Percentiles rank a stretch among this genome's conserved stretches.
phyloP scores from a whole-genome alignment of 2,888 invertebrate genomes.

The Drosophila setosimentum region DNA sequence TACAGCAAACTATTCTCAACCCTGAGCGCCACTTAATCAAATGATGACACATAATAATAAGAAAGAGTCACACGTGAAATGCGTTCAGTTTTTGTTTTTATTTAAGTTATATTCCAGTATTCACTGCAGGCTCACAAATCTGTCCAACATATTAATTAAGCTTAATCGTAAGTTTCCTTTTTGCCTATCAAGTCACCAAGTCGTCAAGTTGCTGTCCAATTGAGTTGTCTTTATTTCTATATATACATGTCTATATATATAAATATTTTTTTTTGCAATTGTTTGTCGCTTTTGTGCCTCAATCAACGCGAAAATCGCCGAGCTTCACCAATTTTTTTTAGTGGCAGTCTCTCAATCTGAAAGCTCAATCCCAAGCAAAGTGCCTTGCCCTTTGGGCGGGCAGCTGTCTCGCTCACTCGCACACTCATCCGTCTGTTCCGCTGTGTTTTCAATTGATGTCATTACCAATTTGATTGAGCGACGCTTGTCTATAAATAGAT shows the following conservation, averaged over 20 bases:
- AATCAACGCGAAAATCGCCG: slow-evolving; percentile 39
- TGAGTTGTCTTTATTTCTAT: slow-evolving; percentile 34
- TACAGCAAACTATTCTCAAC: slow-evolving; percentile 21
- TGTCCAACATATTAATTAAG: slow-evolving; percentile 73
- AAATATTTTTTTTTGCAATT: slow-evolving; percentile 34
- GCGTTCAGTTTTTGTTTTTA: neutral
- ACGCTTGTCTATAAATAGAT: slow-evolving; percentile 63
- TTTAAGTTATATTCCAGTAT: slow-evolving; percentile 19
- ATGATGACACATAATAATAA: slow-evolving; percentile 9
- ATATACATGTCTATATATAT: neutral
- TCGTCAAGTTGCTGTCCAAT: slow-evolving; percentile 60
- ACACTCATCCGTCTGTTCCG: neutral
- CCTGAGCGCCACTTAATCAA: slow-evolving; percentile 28
- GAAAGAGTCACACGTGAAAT: slow-evolving; percentile 37
- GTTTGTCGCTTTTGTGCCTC: slow-evolving; percentile 46
- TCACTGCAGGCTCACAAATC: slow-evolving; percentile 51
- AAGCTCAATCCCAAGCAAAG: slow-evolving; percentile 8
- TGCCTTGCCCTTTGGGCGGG: slow-evolving; percentile 42
- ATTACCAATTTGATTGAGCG: slow-evolving; percentile 77
- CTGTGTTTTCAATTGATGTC: slow-evolving; percentile 70
- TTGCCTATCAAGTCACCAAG: slow-evolving; percentile 43
- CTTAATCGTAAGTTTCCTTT: slow-evolving; percentile 74
- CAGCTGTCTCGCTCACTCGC: slow-evolving; percentile 5
- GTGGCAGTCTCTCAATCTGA: slow-evolving; percentile 34
- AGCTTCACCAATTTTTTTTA: slow-evolving; percentile 32